These are phyloP conservation scores for Nannoperca australis DNA, from an alignment of 2,797 vertebrate species.

Conservation along the genomic window DNA sequence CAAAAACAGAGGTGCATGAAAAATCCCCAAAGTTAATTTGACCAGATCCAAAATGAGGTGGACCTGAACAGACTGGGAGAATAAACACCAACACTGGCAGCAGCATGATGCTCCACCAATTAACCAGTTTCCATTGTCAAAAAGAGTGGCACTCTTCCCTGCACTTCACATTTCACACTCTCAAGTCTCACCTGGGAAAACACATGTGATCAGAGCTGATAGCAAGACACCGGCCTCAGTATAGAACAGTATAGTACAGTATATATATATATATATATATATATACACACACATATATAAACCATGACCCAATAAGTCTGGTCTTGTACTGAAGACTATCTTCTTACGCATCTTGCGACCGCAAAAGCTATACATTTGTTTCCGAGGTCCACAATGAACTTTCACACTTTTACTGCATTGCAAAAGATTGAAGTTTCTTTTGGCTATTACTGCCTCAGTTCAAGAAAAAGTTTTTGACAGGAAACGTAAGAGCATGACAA, in stretches of 20 bases:
- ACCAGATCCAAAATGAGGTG: conserved; percentile 13
- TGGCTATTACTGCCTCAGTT: neutral
- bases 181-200: conserved; percentile 6
- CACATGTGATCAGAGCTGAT: neutral
- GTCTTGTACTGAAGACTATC: neutral
- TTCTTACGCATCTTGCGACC: neutral
- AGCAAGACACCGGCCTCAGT: no score
- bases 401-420: neutral
- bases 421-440: neutral
- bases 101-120: neutral
- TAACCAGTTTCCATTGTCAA: conserved; percentile 11
- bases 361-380: neutral
- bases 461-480: neutral
- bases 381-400: conserved; percentile 19
- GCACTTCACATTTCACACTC: conserved; percentile 9
- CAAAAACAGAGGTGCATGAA: neutral
- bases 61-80: conserved; percentile 32
- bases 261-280: no score
- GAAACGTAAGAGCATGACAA: neutral
- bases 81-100: conserved; percentile 13
- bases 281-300: no score
- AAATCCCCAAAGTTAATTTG: conserved; percentile 15
- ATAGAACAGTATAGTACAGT: no score
- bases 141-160: neutral
- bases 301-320: no score